phyloP scores from a whole-genome alignment of 2,888 invertebrate species.

The Cylloceria caligata region DNA sequence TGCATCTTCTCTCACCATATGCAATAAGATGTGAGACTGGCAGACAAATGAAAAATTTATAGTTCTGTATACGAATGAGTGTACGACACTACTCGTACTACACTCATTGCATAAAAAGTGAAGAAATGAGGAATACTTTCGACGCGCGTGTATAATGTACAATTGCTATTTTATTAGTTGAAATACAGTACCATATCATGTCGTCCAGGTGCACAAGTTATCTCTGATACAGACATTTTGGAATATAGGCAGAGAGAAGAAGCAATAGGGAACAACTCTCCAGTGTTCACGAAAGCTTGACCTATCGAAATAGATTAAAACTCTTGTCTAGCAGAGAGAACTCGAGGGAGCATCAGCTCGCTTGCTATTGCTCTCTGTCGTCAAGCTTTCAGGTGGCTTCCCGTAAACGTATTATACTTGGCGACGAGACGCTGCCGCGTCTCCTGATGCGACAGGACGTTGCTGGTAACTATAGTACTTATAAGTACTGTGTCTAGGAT shows the following conservation, averaged over 20 bases:
- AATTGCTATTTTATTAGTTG: not conserved
- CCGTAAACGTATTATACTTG: slow-evolving; percentile 13
- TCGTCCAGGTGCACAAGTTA: too few species aligned
- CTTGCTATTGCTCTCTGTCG: slow-evolving; percentile 3
- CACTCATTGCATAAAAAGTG: not conserved
- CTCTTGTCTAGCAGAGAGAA: slow-evolving; percentile 25
- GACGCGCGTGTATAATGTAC: not conserved
- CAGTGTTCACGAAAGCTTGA: slow-evolving; percentile 14
- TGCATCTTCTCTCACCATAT: too few species aligned
- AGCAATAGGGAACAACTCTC: slow-evolving; percentile 17
- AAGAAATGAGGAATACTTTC: not conserved
- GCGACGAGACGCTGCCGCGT: too few species aligned
- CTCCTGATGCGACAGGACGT: slow-evolving; percentile 39
- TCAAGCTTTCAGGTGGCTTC: not conserved
- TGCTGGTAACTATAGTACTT: not conserved
- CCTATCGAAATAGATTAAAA: slow-evolving; percentile 53
- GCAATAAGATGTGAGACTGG: too few species aligned
- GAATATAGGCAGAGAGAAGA: slow-evolving; percentile 2
- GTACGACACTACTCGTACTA: not conserved
- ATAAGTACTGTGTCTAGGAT: not conserved
- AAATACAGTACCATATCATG: not conserved
- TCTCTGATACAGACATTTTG: not conserved
- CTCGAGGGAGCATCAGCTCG: slow-evolving; percentile 25
- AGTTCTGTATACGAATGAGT: not conserved
- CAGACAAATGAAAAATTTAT: too few species aligned